Conservation (phyloP, 37 sponge, comb jelly and placozoan genomes). For the Geodia barretti region DNA sequence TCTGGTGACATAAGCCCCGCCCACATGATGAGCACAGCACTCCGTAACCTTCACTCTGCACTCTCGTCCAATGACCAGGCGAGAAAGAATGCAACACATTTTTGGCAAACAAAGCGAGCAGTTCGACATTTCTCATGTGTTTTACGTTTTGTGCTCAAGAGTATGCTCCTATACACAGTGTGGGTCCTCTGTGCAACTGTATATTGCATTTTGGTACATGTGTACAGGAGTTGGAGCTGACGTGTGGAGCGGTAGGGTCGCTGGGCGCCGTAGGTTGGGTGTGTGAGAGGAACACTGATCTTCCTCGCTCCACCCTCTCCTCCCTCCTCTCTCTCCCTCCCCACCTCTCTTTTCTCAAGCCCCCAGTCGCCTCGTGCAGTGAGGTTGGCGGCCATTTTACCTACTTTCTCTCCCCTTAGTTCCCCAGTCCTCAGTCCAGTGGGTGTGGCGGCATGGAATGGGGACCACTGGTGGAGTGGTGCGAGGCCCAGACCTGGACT, state of each 20-base stretch:
- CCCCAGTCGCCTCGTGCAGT: neutral
- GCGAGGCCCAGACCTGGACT: neutral
- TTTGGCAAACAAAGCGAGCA: too few relatives aligned
- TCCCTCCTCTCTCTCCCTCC: neutral
- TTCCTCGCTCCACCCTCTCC: neutral
- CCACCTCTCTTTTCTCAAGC: neutral
- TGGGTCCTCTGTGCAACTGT: too few relatives aligned
- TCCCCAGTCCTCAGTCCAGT: neutral
- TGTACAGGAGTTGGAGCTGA: neutral
- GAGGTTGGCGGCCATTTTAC: neutral
- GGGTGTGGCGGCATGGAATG: constrained; percentile 16
- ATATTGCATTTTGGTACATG: neutral
- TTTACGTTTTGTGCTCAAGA: too few relatives aligned
- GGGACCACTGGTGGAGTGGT: constrained; percentile 35
- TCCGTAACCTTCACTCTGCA: neutral
- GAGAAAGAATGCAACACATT: too few relatives aligned
- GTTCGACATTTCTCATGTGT: too few relatives aligned
- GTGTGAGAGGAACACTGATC: neutral
- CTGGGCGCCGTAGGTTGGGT: neutral
- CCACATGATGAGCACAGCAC: neutral
- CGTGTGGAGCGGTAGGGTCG: neutral
- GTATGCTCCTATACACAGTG: too few relatives aligned
- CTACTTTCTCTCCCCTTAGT: neutral
- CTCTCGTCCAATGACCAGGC: too few relatives aligned
- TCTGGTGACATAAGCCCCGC: neutral